Conservation (phyloP, 2,113 vertebrate genomes). For the Phycodurus eques region DNA sequence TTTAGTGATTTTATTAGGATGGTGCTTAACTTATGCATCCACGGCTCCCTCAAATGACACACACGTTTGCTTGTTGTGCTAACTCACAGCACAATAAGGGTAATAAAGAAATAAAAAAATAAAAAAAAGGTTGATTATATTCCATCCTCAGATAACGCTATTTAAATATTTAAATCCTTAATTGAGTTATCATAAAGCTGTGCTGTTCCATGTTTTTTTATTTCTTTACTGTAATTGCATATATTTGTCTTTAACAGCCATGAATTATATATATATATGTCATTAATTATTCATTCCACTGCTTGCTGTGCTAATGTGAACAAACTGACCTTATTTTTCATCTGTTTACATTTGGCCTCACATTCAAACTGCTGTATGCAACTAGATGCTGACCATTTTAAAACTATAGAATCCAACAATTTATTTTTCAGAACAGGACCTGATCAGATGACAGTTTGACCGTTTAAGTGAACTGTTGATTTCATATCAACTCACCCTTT, state of each 20-base stretch:
- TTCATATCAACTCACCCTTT: background rate
- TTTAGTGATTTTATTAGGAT: background rate
- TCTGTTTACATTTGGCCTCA: conserved; percentile 35
- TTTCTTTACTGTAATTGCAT: conserved; percentile 60
- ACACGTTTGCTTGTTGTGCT: background rate
- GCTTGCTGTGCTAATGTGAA: conserved; percentile 69
- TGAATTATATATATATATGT: conserved; percentile 67
- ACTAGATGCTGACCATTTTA: background rate
- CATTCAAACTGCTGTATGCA: conserved; percentile 21
- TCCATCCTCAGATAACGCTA: background rate
- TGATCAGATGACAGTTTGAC: background rate
- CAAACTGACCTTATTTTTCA: conserved; percentile 70
- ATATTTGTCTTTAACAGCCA: conserved; percentile 73
- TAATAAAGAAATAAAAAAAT: background rate
- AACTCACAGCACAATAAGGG: background rate
- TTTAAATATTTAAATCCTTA: background rate
- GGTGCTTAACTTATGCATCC: background rate
- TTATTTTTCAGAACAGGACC: too few relatives aligned
- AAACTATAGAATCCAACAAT: too few relatives aligned
- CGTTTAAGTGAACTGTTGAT: background rate
- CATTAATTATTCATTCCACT: conserved; percentile 69
- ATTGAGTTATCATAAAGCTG: conserved; percentile 14
- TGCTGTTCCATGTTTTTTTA: conserved; percentile 11
- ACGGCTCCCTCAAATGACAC: background rate
- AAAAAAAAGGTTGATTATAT: background rate